phyloP scores from a whole-genome alignment of 2,797 vertebrate species.

The Yasuhikotakia modesta region DNA sequence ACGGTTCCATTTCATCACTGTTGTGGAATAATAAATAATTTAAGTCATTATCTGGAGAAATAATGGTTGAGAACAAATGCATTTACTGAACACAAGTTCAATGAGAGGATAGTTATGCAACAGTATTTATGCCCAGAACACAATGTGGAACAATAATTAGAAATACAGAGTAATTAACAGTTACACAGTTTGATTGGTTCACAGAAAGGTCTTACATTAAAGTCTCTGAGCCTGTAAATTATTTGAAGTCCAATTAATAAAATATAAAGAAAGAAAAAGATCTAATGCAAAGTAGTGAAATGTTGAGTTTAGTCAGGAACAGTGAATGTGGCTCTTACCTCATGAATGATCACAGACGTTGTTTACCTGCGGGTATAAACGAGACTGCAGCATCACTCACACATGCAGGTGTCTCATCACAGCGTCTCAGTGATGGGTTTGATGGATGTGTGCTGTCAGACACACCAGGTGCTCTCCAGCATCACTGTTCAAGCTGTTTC shows the following conservation, averaged over 20 bases:
- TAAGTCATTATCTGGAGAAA: constrained; percentile 5
- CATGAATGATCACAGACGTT: constrained; percentile 42
- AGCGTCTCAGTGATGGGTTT: constrained; percentile 45
- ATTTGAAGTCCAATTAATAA: constrained; percentile 20
- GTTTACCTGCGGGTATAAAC: constrained; percentile 50
- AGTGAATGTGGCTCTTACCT: neutral
- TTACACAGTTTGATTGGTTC: constrained; percentile 7
- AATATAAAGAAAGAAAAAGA: constrained; percentile 19
- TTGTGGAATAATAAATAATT: neutral
- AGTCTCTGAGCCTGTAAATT: constrained; percentile 2
- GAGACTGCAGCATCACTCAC: constrained; percentile 49
- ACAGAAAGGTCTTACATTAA: constrained; percentile 4
- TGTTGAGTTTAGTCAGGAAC: neutral
- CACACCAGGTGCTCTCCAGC: constrained; percentile 25
- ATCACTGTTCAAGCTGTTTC: constrained; percentile 57
- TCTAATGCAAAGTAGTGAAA: constrained; percentile 11
- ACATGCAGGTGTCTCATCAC: constrained; percentile 59
- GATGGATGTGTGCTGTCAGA: constrained; percentile 57
- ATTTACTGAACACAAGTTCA: constrained; percentile 6
- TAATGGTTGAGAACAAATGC: neutral
- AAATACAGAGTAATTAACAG: constrained; percentile 11
- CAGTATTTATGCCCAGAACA: neutral
- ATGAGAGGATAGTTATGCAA: neutral
- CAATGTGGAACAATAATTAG: constrained; percentile 8
- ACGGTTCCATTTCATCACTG: neutral